Evolutionary conservation across 2,797 vertebrate genomes (phyloP).

Genomic region (Astyanax mexicanus): DNA sequence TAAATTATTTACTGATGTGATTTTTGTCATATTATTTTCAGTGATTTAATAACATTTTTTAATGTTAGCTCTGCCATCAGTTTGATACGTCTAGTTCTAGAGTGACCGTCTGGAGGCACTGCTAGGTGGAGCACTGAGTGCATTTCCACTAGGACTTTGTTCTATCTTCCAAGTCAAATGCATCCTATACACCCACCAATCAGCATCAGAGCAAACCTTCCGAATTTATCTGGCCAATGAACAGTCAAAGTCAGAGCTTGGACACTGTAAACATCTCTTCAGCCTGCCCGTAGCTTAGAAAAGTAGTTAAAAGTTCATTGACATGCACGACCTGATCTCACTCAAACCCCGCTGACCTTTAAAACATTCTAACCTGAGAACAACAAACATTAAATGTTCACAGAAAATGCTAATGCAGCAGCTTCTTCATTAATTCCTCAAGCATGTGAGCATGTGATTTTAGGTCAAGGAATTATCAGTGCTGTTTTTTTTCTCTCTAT

Average conservation of each 20-base stretch:
- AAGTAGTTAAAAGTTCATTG: slow-evolving; percentile 80
- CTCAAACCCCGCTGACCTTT: neutral
- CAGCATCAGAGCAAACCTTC: slow-evolving; percentile 16
- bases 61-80: too few relatives aligned
- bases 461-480: neutral
- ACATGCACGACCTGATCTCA: slow-evolving; percentile 79
- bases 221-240: slow-evolving; percentile 12
- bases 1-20: too few relatives aligned
- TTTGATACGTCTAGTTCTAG: too few relatives aligned
- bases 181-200: neutral
- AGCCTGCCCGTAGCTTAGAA: slow-evolving; percentile 77
- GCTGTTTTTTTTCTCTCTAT: slow-evolving; percentile 17
- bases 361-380: neutral
- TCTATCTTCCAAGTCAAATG: neutral
- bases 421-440: neutral
- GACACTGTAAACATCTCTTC: slow-evolving; percentile 45
- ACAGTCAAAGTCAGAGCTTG: neutral
- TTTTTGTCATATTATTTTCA: too few relatives aligned
- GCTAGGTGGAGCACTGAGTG: neutral
- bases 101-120: neutral
- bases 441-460: neutral
- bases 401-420: neutral
- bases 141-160: slow-evolving; percentile 7
- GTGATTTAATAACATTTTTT: too few relatives aligned
- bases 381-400: neutral